Evolutionary conservation across 2,113 vertebrate genomes (phyloP), one percentile per base, ranked within the genome.

Genomic region (Hiodon alosoides): DNA sequence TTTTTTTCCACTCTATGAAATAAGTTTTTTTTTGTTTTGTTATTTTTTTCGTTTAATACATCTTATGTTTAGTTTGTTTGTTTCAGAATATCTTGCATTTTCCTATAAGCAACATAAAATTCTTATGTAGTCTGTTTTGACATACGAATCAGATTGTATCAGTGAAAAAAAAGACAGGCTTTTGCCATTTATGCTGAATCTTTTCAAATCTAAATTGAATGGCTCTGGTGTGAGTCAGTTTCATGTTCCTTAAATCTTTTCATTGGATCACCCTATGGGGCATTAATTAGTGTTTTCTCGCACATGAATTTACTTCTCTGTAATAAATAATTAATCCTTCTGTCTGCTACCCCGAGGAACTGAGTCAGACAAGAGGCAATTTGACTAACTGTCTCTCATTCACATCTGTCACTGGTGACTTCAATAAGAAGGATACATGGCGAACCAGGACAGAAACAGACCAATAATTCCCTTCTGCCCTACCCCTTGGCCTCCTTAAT

Each of bases 271-370:
- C 81, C 79, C 78, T 84, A 80, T 81, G 81, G 83, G 79, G 77
- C 76, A 82, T 78, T 75, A 83, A 81, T 88, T 84, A 85, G 78
- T 76, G 78, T 71, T 73, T 58, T 66, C 3, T 73, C 76, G 72
- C 76, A 82, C 76, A 84, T 80, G 48, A 67, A 76, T 53, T 76
- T 76, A 53, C 47, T 31, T 46, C 64, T 17, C 71, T 66, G 50
- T 84, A 81, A 88, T 92, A 80, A 91, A 91, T 91, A 88, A 91
- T 91, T 90, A 82, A 92, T 90, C 82, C 84, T 85, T 75, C 73
- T 75, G 73, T 81, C 75, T 81, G 82, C 73, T 84, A 77, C 79
- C 71, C 86, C 77, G 74, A 87, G 78, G 83, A 82, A 85, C 82
- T 78, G 68, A 71, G 69, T 81, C 80, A 65, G 87, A 89, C 87